Evolutionary conservation across 2,888 invertebrate species (phyloP).

Genomic region (Hyles lineata): DNA sequence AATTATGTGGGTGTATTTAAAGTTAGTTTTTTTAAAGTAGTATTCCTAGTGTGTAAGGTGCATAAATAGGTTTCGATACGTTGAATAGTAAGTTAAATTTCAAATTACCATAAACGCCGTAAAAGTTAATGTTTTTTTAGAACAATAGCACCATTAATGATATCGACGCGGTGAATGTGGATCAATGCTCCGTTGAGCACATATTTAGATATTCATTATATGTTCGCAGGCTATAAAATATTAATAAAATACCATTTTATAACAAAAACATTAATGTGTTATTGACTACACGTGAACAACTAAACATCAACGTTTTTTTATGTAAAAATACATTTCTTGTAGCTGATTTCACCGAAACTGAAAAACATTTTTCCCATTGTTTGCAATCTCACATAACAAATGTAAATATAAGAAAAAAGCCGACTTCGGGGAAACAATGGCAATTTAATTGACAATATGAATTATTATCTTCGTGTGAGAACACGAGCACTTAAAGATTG

Average conservation of each 20-base stretch:
- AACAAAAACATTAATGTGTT: background rate
- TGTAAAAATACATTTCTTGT: background rate
- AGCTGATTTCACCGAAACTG: background rate
- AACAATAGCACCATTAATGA: slow-evolving; percentile 51
- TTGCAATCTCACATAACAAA: background rate
- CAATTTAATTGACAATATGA: background rate
- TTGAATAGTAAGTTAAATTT: slow-evolving; percentile 5
- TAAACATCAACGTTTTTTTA: background rate
- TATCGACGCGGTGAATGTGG: slow-evolving; percentile 46
- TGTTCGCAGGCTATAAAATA: background rate
- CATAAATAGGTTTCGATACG: background rate
- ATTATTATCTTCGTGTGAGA: background rate
- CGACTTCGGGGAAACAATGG: slow-evolving; percentile 3
- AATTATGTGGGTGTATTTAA: too few species aligned
- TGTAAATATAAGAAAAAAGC: background rate
- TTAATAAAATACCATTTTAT: slow-evolving; percentile 13
- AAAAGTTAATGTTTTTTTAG: slow-evolving; percentile 35
- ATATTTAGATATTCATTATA: background rate
- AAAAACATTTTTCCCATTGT: slow-evolving; percentile 7
- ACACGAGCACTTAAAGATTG: background rate
- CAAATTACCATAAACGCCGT: slow-evolving; percentile 29
- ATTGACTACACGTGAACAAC: background rate
- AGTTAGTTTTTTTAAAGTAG: too few species aligned
- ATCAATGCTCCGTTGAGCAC: slow-evolving; percentile 49
- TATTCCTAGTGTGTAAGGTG: background rate